Evolutionary conservation across 2,113 vertebrate genomes (phyloP).

Genomic region (Toxostoma redivivum): DNA sequence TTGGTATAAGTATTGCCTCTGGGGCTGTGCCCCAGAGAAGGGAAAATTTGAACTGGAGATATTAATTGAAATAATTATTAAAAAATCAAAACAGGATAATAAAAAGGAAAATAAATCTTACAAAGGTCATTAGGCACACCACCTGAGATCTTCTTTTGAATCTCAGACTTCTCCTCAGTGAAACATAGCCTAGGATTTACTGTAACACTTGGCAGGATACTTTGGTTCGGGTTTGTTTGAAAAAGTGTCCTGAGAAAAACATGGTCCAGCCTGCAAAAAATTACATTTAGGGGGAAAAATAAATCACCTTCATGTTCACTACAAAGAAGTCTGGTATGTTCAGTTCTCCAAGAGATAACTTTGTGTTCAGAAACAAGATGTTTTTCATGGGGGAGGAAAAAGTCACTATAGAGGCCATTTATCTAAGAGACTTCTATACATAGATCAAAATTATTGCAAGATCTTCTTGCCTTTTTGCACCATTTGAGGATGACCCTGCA

Average conservation of each 20-base stretch:
- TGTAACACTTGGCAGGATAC: not conserved
- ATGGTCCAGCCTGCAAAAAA: not conserved
- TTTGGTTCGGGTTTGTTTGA: not conserved
- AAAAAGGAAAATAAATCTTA: not conserved
- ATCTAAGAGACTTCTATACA: not conserved
- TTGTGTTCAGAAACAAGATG: not conserved
- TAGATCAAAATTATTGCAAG: not conserved
- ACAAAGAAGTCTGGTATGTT: not conserved
- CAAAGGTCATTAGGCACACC: not conserved
- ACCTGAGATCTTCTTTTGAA: not conserved
- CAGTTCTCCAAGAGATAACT: not conserved
- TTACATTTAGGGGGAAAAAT: not conserved
- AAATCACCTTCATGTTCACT: not conserved
- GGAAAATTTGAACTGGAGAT: not conserved
- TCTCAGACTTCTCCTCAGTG: not conserved
- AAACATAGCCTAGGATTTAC: not conserved
- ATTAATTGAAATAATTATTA: not conserved
- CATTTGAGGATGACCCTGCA: not conserved
- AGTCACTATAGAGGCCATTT: not conserved
- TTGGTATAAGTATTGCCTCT: not conserved
- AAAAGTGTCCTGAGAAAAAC: not conserved
- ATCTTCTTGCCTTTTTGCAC: not conserved
- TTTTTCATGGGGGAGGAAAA: not conserved
- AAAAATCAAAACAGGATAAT: not conserved
- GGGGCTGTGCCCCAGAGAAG: not conserved